Conservation (phyloP, 2,113 vertebrate species). For the Columba janthina region DNA sequence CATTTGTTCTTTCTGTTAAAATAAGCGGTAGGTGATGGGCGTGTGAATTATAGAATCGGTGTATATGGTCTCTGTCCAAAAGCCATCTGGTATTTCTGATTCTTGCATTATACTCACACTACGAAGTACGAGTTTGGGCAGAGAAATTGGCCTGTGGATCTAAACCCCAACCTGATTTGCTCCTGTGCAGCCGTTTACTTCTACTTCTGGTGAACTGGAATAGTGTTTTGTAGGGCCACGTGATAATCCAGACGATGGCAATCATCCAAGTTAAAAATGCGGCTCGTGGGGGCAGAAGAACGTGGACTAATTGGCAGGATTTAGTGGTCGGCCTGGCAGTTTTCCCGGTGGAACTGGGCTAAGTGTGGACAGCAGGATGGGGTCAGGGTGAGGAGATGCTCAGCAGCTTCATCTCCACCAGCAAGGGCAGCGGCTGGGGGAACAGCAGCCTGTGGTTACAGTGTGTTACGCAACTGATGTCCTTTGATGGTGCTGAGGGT, state of each 20-base stretch:
- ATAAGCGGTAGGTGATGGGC: not conserved
- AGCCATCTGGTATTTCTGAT: not conserved
- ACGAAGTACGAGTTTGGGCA: not conserved
- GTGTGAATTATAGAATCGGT: not conserved
- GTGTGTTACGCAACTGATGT: not conserved
- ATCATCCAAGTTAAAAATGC: not conserved
- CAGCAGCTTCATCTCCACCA: not conserved
- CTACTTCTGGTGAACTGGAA: not conserved
- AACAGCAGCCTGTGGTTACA: rapidly evolving
- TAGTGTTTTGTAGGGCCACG: rapidly evolving
- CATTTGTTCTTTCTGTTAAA: not conserved
- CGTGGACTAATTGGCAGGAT: rapidly evolving
- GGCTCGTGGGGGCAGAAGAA: not conserved
- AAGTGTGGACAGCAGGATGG: not conserved
- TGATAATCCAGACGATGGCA: not conserved
- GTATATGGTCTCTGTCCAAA: not conserved
- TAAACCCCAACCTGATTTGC: not conserved
- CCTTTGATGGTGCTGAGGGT: not conserved
- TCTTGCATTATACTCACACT: not conserved
- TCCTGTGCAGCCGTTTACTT: not conserved
- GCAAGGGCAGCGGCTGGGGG: not conserved
- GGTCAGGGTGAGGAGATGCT: not conserved
- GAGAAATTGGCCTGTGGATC: not conserved
- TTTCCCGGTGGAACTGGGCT: rapidly evolving
- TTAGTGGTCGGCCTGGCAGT: not conserved